Percentiles rank a stretch among this genome's conserved stretches.
These are phyloP conservation scores for Antechinus stuartii DNA, from an alignment of 2,113 vertebrate species.

Conservation along the genomic window DNA sequence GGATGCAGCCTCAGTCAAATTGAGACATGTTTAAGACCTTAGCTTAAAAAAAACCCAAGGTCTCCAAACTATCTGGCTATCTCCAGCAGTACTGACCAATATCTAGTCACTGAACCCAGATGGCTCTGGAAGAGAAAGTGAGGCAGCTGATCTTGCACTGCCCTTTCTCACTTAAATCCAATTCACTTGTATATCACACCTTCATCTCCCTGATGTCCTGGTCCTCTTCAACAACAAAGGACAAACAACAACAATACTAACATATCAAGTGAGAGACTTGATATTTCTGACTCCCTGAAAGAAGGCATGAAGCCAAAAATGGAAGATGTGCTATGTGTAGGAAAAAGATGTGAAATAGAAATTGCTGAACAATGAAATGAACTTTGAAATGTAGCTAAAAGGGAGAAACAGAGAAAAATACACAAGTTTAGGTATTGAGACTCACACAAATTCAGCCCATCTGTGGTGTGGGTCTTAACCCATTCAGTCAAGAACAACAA, in stretches of 20 bases:
- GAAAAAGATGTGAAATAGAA: slow-evolving; percentile 57
- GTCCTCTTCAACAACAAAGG: too few relatives aligned
- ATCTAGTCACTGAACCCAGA: too few relatives aligned
- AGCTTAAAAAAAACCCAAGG: too few relatives aligned
- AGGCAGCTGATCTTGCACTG: too few relatives aligned
- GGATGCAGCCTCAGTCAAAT: too few relatives aligned
- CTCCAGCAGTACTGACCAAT: too few relatives aligned
- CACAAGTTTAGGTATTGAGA: not conserved
- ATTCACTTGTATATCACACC: too few relatives aligned
- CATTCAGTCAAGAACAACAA: slow-evolving; percentile 64
- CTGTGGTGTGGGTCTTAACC: not conserved
- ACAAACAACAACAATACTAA: not conserved
- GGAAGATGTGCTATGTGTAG: slow-evolving; percentile 36
- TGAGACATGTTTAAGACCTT: too few relatives aligned
- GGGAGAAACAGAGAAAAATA: not conserved
- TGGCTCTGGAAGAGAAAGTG: too few relatives aligned
- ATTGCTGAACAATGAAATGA: slow-evolving; percentile 49
- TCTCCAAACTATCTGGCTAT: too few relatives aligned
- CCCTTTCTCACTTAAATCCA: too few relatives aligned
- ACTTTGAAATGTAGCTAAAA: slow-evolving; percentile 32
- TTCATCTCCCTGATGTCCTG: too few relatives aligned
- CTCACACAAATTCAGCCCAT: slow-evolving; percentile 46
- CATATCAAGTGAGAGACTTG: not conserved
- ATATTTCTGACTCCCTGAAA: not conserved
- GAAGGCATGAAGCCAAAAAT: slow-evolving; percentile 26